A percentile compares a stretch with the other conserved stretches of the same genome.
These are phyloP conservation scores for Malurus splendens DNA, from an alignment of 2,797 vertebrate genomes.

Conservation along the genomic window DNA sequence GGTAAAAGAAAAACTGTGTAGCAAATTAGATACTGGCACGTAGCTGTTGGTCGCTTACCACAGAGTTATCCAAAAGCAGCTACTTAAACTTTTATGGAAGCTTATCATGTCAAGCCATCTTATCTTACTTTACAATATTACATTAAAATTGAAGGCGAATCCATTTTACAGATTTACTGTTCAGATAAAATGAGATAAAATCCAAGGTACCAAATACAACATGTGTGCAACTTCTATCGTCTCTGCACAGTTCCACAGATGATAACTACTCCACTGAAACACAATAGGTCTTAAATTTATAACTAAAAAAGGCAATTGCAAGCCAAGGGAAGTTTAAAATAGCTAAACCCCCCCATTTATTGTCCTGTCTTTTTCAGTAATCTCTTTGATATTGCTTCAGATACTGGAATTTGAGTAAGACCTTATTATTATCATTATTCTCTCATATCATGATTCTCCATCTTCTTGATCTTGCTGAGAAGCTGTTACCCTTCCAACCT, in stretches of 20 bases:
- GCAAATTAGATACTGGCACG: neutral
- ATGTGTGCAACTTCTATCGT: neutral
- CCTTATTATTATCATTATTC: neutral
- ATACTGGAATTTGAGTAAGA: neutral
- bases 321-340: neutral
- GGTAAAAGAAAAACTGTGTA: neutral
- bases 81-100: constrained; percentile 1
- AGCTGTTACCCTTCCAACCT: neutral
- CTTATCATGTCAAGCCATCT: neutral
- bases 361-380: neutral
- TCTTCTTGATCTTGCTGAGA: neutral
- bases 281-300: neutral
- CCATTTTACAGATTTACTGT: constrained; percentile 12
- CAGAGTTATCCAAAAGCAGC: neutral
- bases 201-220: neutral
- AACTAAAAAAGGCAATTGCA: neutral
- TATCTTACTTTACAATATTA: constrained; percentile 31
- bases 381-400: constrained; percentile 4
- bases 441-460: neutral
- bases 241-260: neutral
- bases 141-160: constrained; percentile 39
- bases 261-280: neutral
- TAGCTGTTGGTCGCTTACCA: neutral
- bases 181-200: constrained; percentile 28
- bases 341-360: neutral